Base-by-base conservation (phyloP, 2,888 invertebrate species). In the Aphodius sticticus region DNA sequence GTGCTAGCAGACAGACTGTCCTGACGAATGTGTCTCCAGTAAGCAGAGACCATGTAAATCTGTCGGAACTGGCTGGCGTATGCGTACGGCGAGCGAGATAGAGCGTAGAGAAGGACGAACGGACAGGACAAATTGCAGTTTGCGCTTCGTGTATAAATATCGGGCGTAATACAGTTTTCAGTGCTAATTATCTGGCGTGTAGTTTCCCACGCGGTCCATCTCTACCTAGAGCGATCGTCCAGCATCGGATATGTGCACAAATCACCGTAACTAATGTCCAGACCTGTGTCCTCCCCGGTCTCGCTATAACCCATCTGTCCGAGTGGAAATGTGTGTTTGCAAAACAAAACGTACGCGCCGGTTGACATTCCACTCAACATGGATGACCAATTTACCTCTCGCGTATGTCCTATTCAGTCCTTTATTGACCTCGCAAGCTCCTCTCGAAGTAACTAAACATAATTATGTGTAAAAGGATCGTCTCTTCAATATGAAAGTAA, bases 11-110 rank as follows among this genome's bases (percentile, higher is more conserved):
- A 81, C 83, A 80, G 37, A 74, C 74, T 36, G 81, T 78, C 81
- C 81, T 83, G 84, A 84, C 84, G 84, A 84, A 84, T 83, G 84
- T 82, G 84, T 84, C 84, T 82, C 83, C 82, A 78, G 81, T 82
- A 82, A 81, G 82, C 83, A 81, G 79, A 81, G 80, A 78, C 82
- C 81, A 79, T 81, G 82, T 82, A 82, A 78, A 81, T 80, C 80
- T 79, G 81, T 81, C 81, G 82, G 82, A 82, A 81, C 78, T 80
- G 79, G 37, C 53, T 74, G 36, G 74, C 77, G 79, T 76, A 70
- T 76, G 78, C 74, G 36, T 71, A 77, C 76, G 78, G 80, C 79
- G 74, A 81, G 80, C 78, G 77, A 36, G 36, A 35, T 74, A 36
- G 36, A 37, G 35, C 74, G 81, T 26, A 71, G 78, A 70, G 76